A percentile compares a stretch with the other conserved stretches of the same genome.
Conservation (phyloP, 2,113 vertebrate genomes). For the Dryoscopus gambensis region DNA sequence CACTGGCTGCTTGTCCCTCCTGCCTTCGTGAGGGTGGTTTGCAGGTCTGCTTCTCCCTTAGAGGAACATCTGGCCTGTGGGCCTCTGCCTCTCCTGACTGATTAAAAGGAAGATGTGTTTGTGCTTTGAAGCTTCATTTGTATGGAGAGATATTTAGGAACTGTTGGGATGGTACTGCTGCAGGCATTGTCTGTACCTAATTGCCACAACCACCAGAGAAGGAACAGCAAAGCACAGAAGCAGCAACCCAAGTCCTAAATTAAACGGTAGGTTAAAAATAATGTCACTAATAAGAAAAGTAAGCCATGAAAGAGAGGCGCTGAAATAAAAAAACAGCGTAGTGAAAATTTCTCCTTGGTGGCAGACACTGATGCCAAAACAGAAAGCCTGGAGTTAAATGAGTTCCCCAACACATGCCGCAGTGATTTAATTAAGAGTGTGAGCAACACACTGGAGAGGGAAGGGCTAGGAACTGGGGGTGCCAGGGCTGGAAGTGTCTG, state of each 20-base stretch:
- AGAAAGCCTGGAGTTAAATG: background rate
- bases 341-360: background rate
- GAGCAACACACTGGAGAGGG: background rate
- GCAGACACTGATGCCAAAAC: background rate
- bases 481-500: background rate
- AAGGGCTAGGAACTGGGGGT: background rate
- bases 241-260: background rate
- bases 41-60: background rate
- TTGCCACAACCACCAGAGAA: background rate
- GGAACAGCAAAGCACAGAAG: background rate
- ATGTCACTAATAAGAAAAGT: background rate
- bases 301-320: background rate
- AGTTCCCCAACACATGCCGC: fast-evolving
- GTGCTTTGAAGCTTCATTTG: background rate
- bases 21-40: fast-evolving
- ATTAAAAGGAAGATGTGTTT: background rate
- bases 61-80: background rate
- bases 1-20: too few relatives aligned
- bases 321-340: background rate
- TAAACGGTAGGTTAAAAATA: background rate
- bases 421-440: background rate
- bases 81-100: background rate
- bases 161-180: background rate
- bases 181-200: background rate
- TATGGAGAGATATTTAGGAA: background rate